Evolutionary conservation across 2,113 vertebrate species (phyloP), one percentile per base, ranked within the genome.

Genomic region (Hirundichthys speculiger): DNA sequence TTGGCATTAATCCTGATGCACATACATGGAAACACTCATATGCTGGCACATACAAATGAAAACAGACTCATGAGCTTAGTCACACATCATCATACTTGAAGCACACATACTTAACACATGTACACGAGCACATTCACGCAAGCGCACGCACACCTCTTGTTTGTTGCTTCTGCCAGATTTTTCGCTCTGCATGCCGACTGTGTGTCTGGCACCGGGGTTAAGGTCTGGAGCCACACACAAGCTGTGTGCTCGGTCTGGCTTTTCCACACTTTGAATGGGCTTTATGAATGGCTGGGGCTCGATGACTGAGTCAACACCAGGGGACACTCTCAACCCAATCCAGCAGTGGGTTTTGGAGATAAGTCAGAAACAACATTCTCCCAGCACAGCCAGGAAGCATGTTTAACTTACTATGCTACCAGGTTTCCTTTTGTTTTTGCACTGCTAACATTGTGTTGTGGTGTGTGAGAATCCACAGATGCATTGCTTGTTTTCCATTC

Each of bases 121-220:
- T 21, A 48, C 27, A 40, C 11, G 27, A 41, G 58, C 60, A 45
- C 48, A 21, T 18, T 46, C 51, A 48, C 60, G 41, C 20, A n/a
- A 24, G n/a, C 34, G 13, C 53, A 22, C 45, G 40, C 80, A 71
- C 79, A 69, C 60, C 22, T 58, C 66, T 65, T 74, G 61, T 80
- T 80, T 77, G 74, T 57, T 56, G 79, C 50, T 63, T 67, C 64
- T 82, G 82, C 82, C 85, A 89, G 80, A 58, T 83, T 69, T 66
- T 65, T 52, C 62, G 52, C 84, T 45, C 75, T 62, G 67, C 80
- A 72, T 75, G 83, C 86, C 70, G 82, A 84, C 86, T 87, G 86
- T 85, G 83, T 65, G 71, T 86, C 83, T 91, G 88, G 85, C 86
- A 84, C 64, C 16, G 3, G 60, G 77, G 80, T 87, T 69, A 76